Percentiles rank a stretch among this genome's conserved stretches.
Evolutionary conservation across 2,113 vertebrate species (phyloP).

Genomic region (Scortum barcoo): DNA sequence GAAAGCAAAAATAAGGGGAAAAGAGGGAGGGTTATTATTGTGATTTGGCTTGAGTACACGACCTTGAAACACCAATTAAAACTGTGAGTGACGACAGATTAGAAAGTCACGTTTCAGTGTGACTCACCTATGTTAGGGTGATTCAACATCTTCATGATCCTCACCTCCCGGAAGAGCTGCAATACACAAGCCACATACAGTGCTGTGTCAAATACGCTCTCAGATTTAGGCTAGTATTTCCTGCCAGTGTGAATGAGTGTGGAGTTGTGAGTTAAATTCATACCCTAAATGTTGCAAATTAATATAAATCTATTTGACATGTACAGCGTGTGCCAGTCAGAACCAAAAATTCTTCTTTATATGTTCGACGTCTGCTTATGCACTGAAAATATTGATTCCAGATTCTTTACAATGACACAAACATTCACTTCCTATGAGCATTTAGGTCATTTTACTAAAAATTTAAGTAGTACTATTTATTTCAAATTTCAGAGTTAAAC

Average conservation of each 20-base stretch:
- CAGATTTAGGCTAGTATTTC: not conserved
- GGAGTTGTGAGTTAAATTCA: slow-evolving; percentile 12
- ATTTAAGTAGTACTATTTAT: too few species aligned
- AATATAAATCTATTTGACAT: not conserved
- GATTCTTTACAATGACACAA: slow-evolving; percentile 7
- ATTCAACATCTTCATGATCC: slow-evolving; percentile 97
- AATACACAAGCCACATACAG: slow-evolving; percentile 40
- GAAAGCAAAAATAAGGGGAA: not conserved
- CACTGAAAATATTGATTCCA: slow-evolving; percentile 1
- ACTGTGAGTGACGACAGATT: not conserved
- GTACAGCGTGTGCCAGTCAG: not conserved
- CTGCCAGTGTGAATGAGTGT: not conserved
- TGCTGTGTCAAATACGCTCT: slow-evolving; percentile 2
- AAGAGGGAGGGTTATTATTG: slow-evolving; percentile 23
- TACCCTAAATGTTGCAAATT: not conserved
- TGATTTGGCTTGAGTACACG: not conserved
- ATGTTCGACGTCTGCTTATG: slow-evolving; percentile 8
- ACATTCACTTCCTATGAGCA: slow-evolving; percentile 35
- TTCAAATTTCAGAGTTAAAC: not conserved
- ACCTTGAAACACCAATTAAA: slow-evolving; percentile 13
- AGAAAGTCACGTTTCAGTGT: not conserved
- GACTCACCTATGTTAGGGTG: slow-evolving; percentile 96
- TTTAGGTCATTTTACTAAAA: not conserved
- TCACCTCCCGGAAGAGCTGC: slow-evolving; percentile 94
- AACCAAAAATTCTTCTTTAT: not conserved